Conservation (phyloP, 1,140 invertebrate species). For the Brachionus asplanchnoidis region DNA sequence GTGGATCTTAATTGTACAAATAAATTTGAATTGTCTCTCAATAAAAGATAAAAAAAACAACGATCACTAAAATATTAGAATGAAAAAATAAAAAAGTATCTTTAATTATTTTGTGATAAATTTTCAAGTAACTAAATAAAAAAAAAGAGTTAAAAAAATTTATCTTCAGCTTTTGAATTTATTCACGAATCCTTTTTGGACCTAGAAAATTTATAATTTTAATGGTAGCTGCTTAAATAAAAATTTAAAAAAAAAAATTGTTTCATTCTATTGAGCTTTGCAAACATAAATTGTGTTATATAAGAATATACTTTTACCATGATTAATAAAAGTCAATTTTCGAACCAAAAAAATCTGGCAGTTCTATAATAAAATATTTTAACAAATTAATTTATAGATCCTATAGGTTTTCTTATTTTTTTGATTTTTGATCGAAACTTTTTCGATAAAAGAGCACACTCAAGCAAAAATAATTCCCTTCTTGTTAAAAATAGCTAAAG, state of each 20-base stretch:
- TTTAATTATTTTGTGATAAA: no score
- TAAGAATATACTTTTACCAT: neutral
- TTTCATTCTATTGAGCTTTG: neutral
- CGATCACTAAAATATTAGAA: no score
- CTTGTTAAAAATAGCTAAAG: neutral
- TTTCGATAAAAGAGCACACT: neutral
- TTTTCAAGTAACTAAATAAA: no score
- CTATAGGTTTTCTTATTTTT: neutral
- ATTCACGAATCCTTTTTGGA: no score
- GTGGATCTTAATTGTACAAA: neutral
- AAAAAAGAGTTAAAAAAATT: no score
- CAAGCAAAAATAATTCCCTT: neutral
- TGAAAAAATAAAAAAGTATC: no score
- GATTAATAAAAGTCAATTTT: neutral
- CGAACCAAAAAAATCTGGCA: neutral
- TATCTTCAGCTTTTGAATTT: no score
- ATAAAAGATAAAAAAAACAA: no score
- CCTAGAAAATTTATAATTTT: no score
- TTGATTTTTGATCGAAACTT: neutral
- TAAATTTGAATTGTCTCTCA: neutral
- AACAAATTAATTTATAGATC: neutral
- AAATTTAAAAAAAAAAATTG: no score
- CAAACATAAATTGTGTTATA: neutral
- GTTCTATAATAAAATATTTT: neutral
- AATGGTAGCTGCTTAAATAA: no score